Percentiles rank a stretch among this genome's conserved stretches.
Evolutionary conservation across 2,797 vertebrate genomes (phyloP).

Genomic region (Sibirionetta formosa): DNA sequence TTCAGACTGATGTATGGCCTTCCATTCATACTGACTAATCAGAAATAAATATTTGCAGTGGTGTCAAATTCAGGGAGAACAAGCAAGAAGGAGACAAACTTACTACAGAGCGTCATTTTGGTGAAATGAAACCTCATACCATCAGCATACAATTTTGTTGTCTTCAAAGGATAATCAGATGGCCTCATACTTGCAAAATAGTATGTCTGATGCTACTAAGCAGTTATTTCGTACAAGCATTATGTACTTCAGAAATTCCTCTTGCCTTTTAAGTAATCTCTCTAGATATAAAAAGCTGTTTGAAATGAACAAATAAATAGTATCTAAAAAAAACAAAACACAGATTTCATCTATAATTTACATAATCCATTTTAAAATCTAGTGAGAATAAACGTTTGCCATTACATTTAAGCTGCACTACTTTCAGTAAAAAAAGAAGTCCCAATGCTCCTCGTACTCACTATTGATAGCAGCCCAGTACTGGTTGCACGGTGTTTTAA

Average conservation of each 20-base stretch:
- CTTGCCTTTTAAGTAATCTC: background rate
- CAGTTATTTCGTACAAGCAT: background rate
- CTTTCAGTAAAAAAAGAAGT: background rate
- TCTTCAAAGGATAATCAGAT: background rate
- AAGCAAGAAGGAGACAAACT: background rate
- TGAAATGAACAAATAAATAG: background rate
- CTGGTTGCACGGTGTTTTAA: background rate
- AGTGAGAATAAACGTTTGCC: background rate
- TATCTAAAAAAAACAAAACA: background rate
- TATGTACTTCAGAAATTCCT: background rate
- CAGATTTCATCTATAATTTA: background rate
- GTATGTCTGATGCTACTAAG: background rate
- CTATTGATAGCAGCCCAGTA: background rate
- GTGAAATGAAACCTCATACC: background rate
- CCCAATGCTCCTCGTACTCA: background rate
- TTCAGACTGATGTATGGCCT: background rate
- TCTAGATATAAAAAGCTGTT: background rate
- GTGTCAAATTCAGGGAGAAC: background rate
- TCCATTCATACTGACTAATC: background rate
- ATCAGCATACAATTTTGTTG: background rate
- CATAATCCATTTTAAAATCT: background rate
- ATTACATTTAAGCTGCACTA: background rate
- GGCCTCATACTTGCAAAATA: background rate
- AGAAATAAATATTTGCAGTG: background rate
- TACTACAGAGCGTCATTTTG: background rate